These are phyloP conservation scores for Samia ricini DNA, from an alignment of 1,140 invertebrate genomes.

Conservation along the genomic window DNA sequence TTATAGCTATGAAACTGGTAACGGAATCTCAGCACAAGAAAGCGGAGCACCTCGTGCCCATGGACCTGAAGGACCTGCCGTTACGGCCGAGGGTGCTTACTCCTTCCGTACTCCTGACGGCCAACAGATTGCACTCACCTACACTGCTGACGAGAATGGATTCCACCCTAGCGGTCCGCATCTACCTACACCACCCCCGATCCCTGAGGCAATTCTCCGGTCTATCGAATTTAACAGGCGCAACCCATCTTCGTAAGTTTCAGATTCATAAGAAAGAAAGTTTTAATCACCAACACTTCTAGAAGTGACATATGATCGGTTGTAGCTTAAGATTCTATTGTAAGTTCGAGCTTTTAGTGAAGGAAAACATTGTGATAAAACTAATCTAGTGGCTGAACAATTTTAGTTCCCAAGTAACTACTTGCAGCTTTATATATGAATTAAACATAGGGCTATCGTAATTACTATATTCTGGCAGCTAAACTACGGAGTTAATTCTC, in stretches of 20 bases:
- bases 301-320: too few species aligned
- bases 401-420: too few species aligned
- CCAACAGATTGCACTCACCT: conserved; percentile 82
- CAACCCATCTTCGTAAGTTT: conserved; percentile 53
- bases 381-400: too few species aligned
- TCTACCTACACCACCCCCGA: conserved; percentile 87
- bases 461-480: too few species aligned
- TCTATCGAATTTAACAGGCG: conserved; percentile 60
- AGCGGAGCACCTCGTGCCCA: conserved; percentile 81
- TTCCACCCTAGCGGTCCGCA: conserved; percentile 86
- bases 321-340: too few species aligned
- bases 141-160: conserved; percentile 89
- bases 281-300: too few species aligned
- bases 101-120: conserved; percentile 88
- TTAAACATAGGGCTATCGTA: too few species aligned
- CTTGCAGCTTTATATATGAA: too few species aligned
- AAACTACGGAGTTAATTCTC: too few species aligned
- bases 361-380: too few species aligned
- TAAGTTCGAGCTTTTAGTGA: too few species aligned
- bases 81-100: conserved; percentile 82
- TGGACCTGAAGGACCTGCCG: conserved; percentile 79
- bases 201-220: conserved; percentile 78
- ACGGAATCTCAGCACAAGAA: conserved; percentile 84
- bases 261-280: neutral
- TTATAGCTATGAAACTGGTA: conserved; percentile 79